Conservation (phyloP, 2,888 invertebrate species). For the Drosophila ezoana region DNA sequence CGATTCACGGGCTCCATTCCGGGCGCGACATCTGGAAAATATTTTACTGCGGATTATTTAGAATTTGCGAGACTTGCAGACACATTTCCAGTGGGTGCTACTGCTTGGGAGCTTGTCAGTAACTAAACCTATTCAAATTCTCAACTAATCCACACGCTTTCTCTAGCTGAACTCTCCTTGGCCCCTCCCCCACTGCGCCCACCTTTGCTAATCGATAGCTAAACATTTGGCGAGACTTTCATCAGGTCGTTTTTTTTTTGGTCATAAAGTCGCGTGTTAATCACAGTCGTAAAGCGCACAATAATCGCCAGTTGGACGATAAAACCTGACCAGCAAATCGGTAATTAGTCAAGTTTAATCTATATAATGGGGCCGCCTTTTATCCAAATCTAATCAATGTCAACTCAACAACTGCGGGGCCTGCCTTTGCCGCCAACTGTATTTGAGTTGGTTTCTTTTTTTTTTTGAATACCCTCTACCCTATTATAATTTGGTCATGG, state of each 20-base stretch:
- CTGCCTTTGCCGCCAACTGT: constrained; percentile 4
- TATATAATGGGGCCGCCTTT: constrained; percentile 75
- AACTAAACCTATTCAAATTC: constrained; percentile 64
- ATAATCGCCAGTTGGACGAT: constrained; percentile 40
- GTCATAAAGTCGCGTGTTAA: constrained; percentile 44
- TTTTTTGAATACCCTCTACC: constrained; percentile 10
- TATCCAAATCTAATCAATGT: constrained; percentile 81
- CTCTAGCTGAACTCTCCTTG: neutral
- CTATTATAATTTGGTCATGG: too few species aligned
- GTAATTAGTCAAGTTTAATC: constrained; percentile 68
- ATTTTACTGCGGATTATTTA: constrained; percentile 76
- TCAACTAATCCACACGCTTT: constrained; percentile 8
- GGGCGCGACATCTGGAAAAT: constrained; percentile 25
- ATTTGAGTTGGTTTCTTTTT: constrained; percentile 41
- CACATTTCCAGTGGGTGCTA: constrained; percentile 23
- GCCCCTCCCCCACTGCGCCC: neutral
- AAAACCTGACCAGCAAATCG: constrained; percentile 58
- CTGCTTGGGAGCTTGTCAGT: constrained; percentile 43
- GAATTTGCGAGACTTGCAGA: constrained; percentile 66
- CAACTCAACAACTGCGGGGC: constrained; percentile 14
- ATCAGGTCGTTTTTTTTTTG: constrained; percentile 5
- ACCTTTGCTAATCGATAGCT: constrained; percentile 3
- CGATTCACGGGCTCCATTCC: constrained; percentile 28
- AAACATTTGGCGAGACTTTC: constrained; percentile 17
- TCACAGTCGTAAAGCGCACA: constrained; percentile 53